Evolutionary conservation across 2,888 invertebrate genomes (phyloP).

Genomic region (Sinopyrophorus schimmeli): DNA sequence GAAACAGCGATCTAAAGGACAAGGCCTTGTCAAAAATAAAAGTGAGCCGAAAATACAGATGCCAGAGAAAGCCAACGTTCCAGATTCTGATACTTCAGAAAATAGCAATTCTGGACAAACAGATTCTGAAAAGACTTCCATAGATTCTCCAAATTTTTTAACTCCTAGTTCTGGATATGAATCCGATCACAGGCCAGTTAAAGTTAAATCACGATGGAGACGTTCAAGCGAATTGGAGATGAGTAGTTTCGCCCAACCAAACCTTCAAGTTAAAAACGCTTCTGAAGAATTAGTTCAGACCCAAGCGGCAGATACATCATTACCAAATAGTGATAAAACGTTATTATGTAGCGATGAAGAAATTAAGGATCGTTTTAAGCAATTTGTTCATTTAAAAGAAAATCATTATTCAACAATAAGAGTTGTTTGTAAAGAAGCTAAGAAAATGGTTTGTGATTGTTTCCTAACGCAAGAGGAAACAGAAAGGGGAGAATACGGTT

Average conservation of each 20-base stretch:
- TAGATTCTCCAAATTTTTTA: conserved; percentile 53
- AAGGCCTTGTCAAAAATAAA: conserved; percentile 61
- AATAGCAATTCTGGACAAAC: conserved; percentile 59
- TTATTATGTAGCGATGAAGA: conserved; percentile 56
- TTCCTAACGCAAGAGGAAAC: conserved; percentile 88
- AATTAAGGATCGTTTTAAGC: conserved; percentile 66
- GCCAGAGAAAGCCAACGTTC: conserved; percentile 40
- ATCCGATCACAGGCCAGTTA: conserved; percentile 68
- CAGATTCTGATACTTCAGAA: conserved; percentile 59
- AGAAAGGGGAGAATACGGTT: conserved; percentile 80
- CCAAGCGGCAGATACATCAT: conserved; percentile 15
- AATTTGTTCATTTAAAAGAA: conserved; percentile 80
- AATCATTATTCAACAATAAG: conserved; percentile 85
- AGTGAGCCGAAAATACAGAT: conserved; percentile 58
- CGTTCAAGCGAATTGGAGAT: conserved; percentile 76
- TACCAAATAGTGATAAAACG: conserved; percentile 31
- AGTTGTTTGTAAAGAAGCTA: conserved; percentile 86
- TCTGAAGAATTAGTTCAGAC: conserved; percentile 29
- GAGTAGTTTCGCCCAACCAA: conserved; percentile 44
- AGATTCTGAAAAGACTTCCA: conserved; percentile 41
- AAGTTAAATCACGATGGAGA: conserved; percentile 79
- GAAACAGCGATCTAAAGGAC: conserved; percentile 63
- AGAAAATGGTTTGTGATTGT: conserved; percentile 95
- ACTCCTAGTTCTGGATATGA: conserved; percentile 49
- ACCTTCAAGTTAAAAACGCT: background rate